Percentiles rank a stretch among this genome's conserved stretches.
phyloP scores from a whole-genome alignment of 1,140 invertebrate genomes.

The Tribolium castaneum region DNA sequence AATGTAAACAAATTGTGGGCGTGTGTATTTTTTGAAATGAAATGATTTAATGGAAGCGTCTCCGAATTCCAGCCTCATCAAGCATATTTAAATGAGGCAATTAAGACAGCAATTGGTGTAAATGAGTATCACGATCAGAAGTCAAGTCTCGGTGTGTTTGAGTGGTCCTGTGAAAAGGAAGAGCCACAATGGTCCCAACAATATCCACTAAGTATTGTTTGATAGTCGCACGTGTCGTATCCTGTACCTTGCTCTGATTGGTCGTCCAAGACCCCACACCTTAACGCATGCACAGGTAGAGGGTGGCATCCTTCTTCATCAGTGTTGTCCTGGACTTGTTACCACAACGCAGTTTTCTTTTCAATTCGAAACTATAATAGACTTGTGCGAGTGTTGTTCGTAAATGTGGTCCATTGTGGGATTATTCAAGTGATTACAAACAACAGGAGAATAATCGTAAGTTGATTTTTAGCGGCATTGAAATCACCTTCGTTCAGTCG shows the following conservation, averaged over 20 bases:
- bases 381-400: not conserved
- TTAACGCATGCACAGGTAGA: conserved; percentile 26
- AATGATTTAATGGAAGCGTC: not conserved
- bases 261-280: conserved; percentile 21
- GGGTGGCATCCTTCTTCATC: conserved; percentile 27
- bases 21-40: not conserved
- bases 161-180: conserved; percentile 1
- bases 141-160: not conserved
- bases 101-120: conserved; percentile 12
- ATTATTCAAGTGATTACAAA: not conserved
- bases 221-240: conserved; percentile 22
- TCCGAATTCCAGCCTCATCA: not conserved
- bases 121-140: conserved; percentile 19
- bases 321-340: conserved; percentile 29
- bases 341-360: conserved; percentile 6
- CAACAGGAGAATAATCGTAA: not conserved
- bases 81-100: conserved; percentile 13
- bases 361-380: not conserved
- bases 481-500: not conserved
- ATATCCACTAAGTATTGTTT: conserved; percentile 27
- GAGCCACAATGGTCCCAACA: conserved; percentile 20
- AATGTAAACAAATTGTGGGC: not conserved
- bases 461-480: conserved; percentile 6
- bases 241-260: conserved; percentile 19
- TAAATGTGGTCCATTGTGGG: not conserved